Conservation (phyloP, 92 coral and sea anemone genomes). For the Heteractis magnifica region DNA sequence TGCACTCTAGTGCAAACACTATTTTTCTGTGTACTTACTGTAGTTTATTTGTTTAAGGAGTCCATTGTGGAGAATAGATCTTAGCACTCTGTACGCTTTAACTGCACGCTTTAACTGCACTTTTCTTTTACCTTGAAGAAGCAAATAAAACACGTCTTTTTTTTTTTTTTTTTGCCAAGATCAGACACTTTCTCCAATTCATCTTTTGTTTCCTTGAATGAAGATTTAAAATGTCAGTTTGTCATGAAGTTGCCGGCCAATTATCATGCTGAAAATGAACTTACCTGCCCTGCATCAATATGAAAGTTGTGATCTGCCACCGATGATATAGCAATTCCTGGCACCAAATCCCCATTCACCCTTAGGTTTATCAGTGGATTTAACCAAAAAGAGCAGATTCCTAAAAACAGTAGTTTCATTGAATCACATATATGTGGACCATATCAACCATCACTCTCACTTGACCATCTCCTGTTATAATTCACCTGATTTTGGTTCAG, state of each 20-base stretch:
- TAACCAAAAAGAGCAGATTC: slow-evolving; percentile 1
- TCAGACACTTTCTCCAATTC: not conserved
- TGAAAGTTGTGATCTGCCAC: not conserved
- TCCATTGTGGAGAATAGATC: too few relatives aligned
- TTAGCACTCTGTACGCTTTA: too few relatives aligned
- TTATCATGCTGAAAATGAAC: too few relatives aligned
- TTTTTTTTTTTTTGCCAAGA: not conserved
- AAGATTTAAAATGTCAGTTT: not conserved
- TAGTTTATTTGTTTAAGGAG: too few relatives aligned
- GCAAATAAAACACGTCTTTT: too few relatives aligned
- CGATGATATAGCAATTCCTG: not conserved
- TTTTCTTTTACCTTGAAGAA: too few relatives aligned
- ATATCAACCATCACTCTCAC: too few relatives aligned
- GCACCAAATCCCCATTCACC: not conserved
- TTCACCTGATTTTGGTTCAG: not conserved
- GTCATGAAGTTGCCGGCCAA: not conserved
- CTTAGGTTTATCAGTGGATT: slow-evolving; percentile 1
- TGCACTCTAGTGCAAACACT: too few relatives aligned
- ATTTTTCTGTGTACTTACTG: too few relatives aligned
- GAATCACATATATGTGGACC: not conserved
- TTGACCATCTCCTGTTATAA: too few relatives aligned
- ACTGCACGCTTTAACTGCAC: too few relatives aligned
- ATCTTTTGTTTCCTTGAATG: not conserved
- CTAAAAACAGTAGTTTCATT: too few relatives aligned
- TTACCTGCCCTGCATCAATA: not conserved